Evolutionary conservation across 2,888 invertebrate genomes (phyloP), one percentile per base, ranked within the genome.

Genomic region (Apoda limacodes): DNA sequence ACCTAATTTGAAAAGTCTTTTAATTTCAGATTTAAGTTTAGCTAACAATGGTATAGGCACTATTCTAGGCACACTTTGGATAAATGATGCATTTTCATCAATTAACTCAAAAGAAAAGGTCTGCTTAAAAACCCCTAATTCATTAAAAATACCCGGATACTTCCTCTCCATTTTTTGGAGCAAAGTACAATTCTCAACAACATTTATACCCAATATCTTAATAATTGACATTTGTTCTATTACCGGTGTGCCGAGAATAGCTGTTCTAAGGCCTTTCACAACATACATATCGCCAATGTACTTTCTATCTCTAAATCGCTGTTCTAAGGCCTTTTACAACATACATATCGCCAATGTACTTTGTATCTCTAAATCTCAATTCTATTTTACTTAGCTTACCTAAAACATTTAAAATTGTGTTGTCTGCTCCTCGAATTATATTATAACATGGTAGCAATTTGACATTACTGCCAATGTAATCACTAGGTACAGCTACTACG

Each of bases 121-220:
- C 2, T 32, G 29, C 13, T 29, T 28, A 27, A 36, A 36, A 4
- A 32, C 25, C 2, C 26, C 36, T n/a, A n/a, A n/a, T n/a, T n/a
- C n/a, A n/a, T n/a, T n/a, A n/a, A n/a, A n/a, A n/a, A n/a, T n/a
- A n/a, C n/a, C 29, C n/a, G n/a, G n/a, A n/a, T n/a, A n/a, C n/a
- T n/a, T n/a, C n/a, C n/a, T n/a, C n/a, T n/a, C n/a, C n/a, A n/a
- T n/a, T n/a, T n/a, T n/a, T n/a, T n/a, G n/a, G n/a, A n/a, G n/a
- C n/a, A n/a, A n/a, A n/a, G 22, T 14, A 35, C 12, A 10, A 20
- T 20, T 12, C 3, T 9, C 9, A 10, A 9, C 7, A n/a, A 17
- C 9, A 13, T 4, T 13, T 7, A 28, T 7, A 10, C 14, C 7
- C 23, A 13, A 22, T 4, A 29, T 20, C 2, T 12, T 21, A 14